Evolutionary conservation across 1,140 invertebrate species (phyloP).

Genomic region (Doryteuthis pealeii): DNA sequence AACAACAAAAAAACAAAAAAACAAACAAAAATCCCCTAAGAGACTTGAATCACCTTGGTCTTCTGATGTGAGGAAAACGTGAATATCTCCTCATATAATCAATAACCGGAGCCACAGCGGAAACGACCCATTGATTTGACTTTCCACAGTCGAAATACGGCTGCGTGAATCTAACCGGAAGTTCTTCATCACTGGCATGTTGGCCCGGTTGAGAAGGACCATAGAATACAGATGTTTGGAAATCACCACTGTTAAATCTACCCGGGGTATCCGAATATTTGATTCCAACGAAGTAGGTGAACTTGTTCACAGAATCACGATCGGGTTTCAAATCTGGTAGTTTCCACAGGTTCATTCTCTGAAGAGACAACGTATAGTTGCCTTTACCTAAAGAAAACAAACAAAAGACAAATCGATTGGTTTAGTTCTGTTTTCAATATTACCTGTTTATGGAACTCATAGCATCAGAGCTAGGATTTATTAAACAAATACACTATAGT

Average conservation of each 20-base stretch:
- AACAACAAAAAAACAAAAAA: too few species aligned
- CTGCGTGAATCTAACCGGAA: slow-evolving; percentile 87
- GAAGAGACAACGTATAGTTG: not conserved
- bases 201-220: slow-evolving; percentile 50
- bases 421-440: too few species aligned
- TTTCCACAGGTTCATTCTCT: too few species aligned
- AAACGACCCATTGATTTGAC: slow-evolving; percentile 93
- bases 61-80: slow-evolving; percentile 91
- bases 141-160: slow-evolving; percentile 96
- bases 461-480: too few species aligned
- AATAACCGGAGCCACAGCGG: slow-evolving; percentile 87
- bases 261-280: slow-evolving; percentile 92
- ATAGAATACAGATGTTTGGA: slow-evolving; percentile 44
- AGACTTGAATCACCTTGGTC: slow-evolving; percentile 79
- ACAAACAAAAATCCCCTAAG: too few species aligned
- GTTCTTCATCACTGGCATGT: slow-evolving; percentile 63
- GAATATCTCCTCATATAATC: slow-evolving; percentile 90
- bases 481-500: slow-evolving; percentile 34
- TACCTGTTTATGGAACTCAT: too few species aligned
- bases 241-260: slow-evolving; percentile 39
- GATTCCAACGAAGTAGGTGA: slow-evolving; percentile 70
- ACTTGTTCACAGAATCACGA: slow-evolving; percentile 81
- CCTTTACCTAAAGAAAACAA: not conserved
- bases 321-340: slow-evolving; percentile 68
- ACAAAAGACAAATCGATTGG: not conserved